Percentiles rank a stretch among this genome's conserved stretches.
phyloP scores from a whole-genome alignment of 1,140 invertebrate species.

The Elysia chlorotica region DNA sequence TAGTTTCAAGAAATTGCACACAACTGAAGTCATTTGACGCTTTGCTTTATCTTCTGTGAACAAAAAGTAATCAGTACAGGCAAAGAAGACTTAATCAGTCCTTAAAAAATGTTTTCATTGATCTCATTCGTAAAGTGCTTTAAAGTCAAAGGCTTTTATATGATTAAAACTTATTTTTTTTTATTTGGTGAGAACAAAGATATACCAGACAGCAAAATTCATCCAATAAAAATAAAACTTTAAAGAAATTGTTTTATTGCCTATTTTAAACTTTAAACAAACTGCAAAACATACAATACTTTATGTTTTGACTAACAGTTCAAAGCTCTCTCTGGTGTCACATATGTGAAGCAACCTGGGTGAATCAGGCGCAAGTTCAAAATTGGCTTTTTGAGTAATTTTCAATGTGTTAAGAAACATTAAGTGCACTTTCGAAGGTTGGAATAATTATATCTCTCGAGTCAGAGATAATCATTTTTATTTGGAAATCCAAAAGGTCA shows the following conservation, averaged over 20 bases:
- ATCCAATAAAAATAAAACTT: background rate
- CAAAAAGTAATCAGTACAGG: background rate
- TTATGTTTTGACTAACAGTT: background rate
- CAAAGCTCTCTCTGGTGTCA: too few species aligned
- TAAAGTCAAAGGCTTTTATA: background rate
- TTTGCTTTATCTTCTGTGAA: constrained; percentile 7
- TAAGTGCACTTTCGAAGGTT: background rate
- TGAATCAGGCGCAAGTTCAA: too few species aligned
- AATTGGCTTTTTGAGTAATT: too few species aligned
- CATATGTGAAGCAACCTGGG: too few species aligned
- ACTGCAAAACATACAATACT: background rate
- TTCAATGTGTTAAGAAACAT: too few species aligned
- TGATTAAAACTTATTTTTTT: background rate
- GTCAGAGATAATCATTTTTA: too few species aligned
- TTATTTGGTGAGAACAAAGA: background rate
- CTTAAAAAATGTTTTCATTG: background rate
- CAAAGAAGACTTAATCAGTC: background rate
- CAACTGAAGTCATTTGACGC: constrained; percentile 1
- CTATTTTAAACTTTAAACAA: background rate
- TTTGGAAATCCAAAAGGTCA: background rate
- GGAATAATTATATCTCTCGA: too few species aligned
- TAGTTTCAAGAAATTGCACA: constrained; percentile 8
- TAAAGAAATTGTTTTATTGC: background rate
- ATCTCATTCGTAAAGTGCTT: background rate
- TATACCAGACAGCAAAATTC: background rate